phyloP scores from a whole-genome alignment of 2,888 invertebrate species.

The Ormyrus thymus region DNA sequence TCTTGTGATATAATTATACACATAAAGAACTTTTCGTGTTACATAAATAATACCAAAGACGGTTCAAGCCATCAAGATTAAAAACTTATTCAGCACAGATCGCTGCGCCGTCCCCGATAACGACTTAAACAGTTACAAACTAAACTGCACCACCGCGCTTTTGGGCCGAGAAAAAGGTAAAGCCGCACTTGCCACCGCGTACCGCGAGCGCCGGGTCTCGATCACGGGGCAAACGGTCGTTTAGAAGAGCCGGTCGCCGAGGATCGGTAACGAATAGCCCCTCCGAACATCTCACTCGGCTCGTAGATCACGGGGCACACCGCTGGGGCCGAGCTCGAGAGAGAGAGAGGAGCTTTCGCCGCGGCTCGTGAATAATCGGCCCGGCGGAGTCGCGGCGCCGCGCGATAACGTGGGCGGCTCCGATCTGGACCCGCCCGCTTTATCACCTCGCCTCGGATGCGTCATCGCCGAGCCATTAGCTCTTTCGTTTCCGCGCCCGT shows the following conservation, averaged over 20 bases:
- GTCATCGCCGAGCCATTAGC: neutral
- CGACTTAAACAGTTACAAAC: too few species aligned
- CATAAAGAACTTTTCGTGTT: too few species aligned
- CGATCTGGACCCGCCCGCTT: neutral
- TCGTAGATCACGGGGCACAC: conserved; percentile 69
- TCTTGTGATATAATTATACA: too few species aligned
- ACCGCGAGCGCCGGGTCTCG: conserved; percentile 57
- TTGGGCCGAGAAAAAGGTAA: too few species aligned
- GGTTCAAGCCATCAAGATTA: too few species aligned
- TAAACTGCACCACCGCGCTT: too few species aligned
- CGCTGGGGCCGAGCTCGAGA: conserved; percentile 48
- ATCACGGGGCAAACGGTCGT: conserved; percentile 72
- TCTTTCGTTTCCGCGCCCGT: too few species aligned
- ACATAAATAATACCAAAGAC: too few species aligned
- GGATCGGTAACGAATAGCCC: conserved; percentile 71
- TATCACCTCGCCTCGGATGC: conserved; percentile 32
- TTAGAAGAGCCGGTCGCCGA: conserved; percentile 62
- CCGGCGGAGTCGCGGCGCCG: conserved; percentile 24
- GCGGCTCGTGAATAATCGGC: conserved; percentile 48
- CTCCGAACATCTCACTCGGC: conserved; percentile 73
- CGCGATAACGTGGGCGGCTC: conserved; percentile 51
- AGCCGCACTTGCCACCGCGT: conserved; percentile 62
- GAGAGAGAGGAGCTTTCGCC: conserved; percentile 37
- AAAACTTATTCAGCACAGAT: too few species aligned
- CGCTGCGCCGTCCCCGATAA: too few species aligned